Evolutionary conservation across 2,888 invertebrate genomes (phyloP).

Genomic region (Ametastegia equiseti): DNA sequence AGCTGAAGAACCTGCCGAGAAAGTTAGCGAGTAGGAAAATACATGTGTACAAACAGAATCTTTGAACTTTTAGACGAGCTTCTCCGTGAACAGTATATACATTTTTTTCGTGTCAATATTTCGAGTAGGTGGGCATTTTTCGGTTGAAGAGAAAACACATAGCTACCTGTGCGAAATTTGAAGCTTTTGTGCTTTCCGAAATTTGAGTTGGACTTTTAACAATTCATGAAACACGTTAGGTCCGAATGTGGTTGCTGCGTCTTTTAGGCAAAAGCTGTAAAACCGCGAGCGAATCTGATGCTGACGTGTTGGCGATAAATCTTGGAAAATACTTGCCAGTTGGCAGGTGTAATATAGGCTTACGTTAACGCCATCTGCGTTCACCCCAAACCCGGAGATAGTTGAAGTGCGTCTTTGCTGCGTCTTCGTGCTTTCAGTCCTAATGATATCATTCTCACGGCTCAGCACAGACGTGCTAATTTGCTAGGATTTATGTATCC

Average conservation of each 20-base stretch:
- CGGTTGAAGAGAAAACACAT: background rate
- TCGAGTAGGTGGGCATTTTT: no score
- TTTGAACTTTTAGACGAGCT: background rate
- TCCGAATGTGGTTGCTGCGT: background rate
- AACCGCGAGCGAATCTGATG: background rate
- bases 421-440: background rate
- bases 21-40: background rate
- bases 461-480: background rate
- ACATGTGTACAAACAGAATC: background rate
- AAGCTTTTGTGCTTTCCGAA: background rate
- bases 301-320: slow-evolving; percentile 33
- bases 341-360: slow-evolving; percentile 31
- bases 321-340: slow-evolving; percentile 4
- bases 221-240: background rate
- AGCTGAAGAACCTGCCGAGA: background rate
- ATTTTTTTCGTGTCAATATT: background rate
- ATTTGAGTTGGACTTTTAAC: background rate
- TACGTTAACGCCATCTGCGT: slow-evolving; percentile 27
- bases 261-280: background rate
- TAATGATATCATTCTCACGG: slow-evolving; percentile 8
- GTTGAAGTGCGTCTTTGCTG: background rate
- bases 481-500: background rate
- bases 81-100: background rate
- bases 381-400: background rate
- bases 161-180: background rate